phyloP scores from a whole-genome alignment of 2,113 vertebrate genomes.

The Galeopterus variegatus region DNA sequence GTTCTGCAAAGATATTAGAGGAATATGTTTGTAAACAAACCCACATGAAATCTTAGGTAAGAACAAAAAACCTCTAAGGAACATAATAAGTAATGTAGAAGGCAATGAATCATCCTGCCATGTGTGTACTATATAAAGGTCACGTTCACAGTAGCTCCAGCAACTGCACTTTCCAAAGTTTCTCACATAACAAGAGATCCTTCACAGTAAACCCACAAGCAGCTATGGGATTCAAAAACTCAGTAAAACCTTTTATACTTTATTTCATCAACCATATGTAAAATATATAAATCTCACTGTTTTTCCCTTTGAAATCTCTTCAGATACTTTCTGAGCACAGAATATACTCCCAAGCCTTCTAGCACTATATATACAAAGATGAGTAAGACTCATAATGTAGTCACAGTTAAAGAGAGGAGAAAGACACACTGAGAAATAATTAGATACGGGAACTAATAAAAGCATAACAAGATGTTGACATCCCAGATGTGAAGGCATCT shows the following conservation, averaged over 20 bases:
- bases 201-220: conserved; percentile 36
- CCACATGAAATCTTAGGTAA: background rate
- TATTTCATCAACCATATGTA: conserved; percentile 23
- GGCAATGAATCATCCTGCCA: background rate
- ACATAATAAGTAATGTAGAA: background rate
- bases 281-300: background rate
- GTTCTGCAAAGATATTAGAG: conserved; percentile 35
- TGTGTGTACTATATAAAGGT: background rate
- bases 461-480: background rate
- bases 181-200: conserved; percentile 11
- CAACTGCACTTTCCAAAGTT: background rate
- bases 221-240: conserved; percentile 25
- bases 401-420: background rate
- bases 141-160: background rate
- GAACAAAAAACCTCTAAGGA: conserved; percentile 44
- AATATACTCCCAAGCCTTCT: background rate
- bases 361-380: background rate
- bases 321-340: background rate
- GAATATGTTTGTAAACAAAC: background rate
- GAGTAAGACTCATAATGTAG: background rate
- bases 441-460: background rate
- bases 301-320: conserved; percentile 28
- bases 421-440: background rate
- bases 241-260: conserved; percentile 2
- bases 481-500: background rate